phyloP scores from a whole-genome alignment of 1,140 invertebrate genomes.

The Drosophila eugracilis region DNA sequence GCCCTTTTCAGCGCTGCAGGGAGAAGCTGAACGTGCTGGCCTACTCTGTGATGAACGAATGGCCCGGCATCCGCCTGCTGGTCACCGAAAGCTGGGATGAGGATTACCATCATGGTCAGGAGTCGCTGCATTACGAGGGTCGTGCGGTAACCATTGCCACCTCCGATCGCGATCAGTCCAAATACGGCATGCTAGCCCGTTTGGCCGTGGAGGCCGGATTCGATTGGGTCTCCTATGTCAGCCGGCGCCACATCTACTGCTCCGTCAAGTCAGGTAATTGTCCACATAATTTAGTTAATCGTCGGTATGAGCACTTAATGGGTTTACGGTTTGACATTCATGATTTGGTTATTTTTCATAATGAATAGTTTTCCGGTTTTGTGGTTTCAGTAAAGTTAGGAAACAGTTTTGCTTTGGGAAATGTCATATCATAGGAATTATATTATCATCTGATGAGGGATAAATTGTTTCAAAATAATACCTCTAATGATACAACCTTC shows the following conservation, averaged over 20 bases:
- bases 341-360: constrained; percentile 6
- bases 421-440: not conserved
- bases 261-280: constrained; percentile 97
- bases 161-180: constrained; percentile 95
- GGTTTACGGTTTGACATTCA: not conserved
- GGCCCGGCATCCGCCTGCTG: constrained; percentile 96
- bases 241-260: constrained; percentile 97
- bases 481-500: too few species aligned
- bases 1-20: constrained; percentile 92
- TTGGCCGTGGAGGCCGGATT: constrained; percentile 98
- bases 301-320: constrained; percentile 3
- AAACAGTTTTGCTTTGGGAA: not conserved
- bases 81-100: constrained; percentile 98
- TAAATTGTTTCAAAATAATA: too few species aligned
- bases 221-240: constrained; percentile 99
- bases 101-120: constrained; percentile 90
- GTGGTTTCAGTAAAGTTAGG: not conserved
- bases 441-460: too few species aligned
- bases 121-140: constrained; percentile 98
- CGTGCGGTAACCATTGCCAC: constrained; percentile 98
- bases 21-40: constrained; percentile 97
- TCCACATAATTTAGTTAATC: constrained; percentile 18
- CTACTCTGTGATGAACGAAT: constrained; percentile 98
- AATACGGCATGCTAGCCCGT: constrained; percentile 97
- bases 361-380: not conserved